Conservation (phyloP, 2,888 invertebrate genomes). For the Noctua fimbriata region DNA sequence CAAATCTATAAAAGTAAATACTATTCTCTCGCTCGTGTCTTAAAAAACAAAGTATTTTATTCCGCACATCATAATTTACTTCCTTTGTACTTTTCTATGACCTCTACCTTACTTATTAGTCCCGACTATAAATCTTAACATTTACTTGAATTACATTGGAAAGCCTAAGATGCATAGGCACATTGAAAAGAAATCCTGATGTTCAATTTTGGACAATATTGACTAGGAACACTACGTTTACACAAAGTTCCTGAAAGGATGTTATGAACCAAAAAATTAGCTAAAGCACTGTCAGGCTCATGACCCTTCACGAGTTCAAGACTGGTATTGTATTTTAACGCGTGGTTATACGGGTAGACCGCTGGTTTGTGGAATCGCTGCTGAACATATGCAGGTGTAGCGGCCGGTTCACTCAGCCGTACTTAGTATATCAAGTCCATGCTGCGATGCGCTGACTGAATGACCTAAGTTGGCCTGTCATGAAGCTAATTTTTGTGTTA, state of each 20-base stretch:
- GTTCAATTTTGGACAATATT: slow-evolving; percentile 52
- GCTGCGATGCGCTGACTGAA: background rate
- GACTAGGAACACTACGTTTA: slow-evolving; percentile 54
- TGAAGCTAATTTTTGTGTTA: background rate
- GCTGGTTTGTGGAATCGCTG: background rate
- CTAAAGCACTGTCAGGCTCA: background rate
- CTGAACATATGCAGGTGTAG: background rate
- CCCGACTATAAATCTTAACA: slow-evolving; percentile 69
- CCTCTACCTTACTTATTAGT: slow-evolving; percentile 76
- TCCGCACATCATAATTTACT: slow-evolving; percentile 54
- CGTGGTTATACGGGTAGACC: background rate
- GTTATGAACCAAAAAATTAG: background rate
- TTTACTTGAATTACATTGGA: slow-evolving; percentile 59
- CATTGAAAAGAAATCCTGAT: slow-evolving; percentile 49
- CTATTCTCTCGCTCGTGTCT: slow-evolving; percentile 71
- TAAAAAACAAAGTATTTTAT: slow-evolving; percentile 61
- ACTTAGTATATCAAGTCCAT: background rate
- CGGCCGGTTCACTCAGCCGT: background rate
- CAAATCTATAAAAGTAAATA: slow-evolving; percentile 64
- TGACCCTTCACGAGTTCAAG: background rate
- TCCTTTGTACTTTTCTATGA: slow-evolving; percentile 83
- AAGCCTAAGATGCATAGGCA: slow-evolving; percentile 53
- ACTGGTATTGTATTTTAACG: background rate
- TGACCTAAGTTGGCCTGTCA: background rate
- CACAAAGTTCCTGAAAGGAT: slow-evolving; percentile 7